Evolutionary conservation across 1,140 invertebrate species (phyloP).

Genomic region (Ridgeia piscesae): DNA sequence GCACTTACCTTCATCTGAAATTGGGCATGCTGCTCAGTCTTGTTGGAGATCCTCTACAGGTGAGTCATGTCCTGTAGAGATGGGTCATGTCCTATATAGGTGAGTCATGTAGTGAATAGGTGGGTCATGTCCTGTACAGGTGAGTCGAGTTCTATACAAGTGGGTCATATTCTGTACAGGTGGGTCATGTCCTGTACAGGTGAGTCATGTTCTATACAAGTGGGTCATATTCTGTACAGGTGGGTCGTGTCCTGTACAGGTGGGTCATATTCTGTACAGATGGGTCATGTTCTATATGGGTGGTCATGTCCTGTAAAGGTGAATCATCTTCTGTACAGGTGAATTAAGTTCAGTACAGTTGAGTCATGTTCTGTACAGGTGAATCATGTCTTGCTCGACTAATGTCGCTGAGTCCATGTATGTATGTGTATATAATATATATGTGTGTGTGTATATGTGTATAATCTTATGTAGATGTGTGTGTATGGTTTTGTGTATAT

Average conservation of each 20-base stretch:
- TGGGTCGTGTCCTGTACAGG: neutral
- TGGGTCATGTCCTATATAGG: neutral
- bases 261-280: neutral
- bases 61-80: neutral
- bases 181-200: neutral
- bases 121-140: neutral
- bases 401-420: neutral
- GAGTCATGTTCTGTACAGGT: neutral
- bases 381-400: neutral
- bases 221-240: neutral
- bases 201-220: neutral
- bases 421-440: neutral
- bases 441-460: neutral
- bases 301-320: neutral
- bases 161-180: neutral
- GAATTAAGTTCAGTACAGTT: neutral
- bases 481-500: neutral
- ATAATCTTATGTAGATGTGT: too few species aligned
- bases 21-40: slow-evolving; percentile 11
- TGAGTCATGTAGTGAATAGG: neutral
- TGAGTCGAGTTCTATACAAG: neutral
- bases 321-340: neutral
- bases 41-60: neutral
- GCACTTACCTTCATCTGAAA: slow-evolving; percentile 16
- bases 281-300: neutral